Evolutionary conservation across 2,113 vertebrate genomes (phyloP).

Genomic region (Oreochromis tanganicae): DNA sequence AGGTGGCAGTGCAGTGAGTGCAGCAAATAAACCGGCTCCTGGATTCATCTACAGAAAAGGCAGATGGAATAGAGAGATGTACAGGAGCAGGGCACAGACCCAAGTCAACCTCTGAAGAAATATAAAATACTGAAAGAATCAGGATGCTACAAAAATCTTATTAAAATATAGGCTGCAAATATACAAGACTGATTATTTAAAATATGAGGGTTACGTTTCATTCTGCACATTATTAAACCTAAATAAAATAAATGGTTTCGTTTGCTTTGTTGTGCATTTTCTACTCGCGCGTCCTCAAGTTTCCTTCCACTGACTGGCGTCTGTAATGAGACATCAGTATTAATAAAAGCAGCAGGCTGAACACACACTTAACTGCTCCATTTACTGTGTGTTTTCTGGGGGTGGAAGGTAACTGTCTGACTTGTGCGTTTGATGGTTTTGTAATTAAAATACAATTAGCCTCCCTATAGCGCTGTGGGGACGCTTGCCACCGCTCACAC

Average conservation of each 20-base stretch:
- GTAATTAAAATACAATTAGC: constrained; percentile 61
- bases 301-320: not conserved
- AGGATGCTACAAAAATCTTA: not conserved
- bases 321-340: not conserved
- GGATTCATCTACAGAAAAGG: not conserved
- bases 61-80: not conserved
- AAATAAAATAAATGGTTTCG: not conserved
- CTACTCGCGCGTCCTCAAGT: not conserved
- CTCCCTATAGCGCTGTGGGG: constrained; percentile 23
- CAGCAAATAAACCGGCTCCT: not conserved
- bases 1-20: not conserved
- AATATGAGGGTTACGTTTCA: not conserved
- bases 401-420: constrained; percentile 20
- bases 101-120: not conserved
- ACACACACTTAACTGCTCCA: constrained; percentile 1
- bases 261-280: not conserved
- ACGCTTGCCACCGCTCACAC: not conserved
- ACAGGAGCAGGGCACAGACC: not conserved
- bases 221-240: not conserved
- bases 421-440: constrained; percentile 34
- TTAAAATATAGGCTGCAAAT: not conserved
- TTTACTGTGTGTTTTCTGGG: constrained; percentile 9
- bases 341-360: not conserved
- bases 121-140: too few relatives aligned
- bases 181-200: not conserved